Conservation (phyloP, 1,140 invertebrate genomes). For the Scaptomyza montana region DNA sequence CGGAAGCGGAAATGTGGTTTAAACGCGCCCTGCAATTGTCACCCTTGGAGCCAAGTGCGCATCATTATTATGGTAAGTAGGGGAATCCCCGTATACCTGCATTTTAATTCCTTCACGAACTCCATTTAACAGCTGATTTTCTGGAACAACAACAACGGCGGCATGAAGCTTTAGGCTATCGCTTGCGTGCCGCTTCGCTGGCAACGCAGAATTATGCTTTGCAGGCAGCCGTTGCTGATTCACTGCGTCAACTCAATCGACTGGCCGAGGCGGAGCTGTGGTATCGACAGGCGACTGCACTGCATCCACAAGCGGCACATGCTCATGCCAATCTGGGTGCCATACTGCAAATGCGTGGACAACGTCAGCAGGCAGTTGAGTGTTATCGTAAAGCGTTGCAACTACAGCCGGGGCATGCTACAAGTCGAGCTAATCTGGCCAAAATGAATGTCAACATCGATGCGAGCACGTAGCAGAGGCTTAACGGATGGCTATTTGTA, state of each 20-base stretch:
- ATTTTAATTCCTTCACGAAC: background rate
- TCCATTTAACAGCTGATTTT: conserved; percentile 90
- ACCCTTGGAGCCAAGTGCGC: conserved; percentile 91
- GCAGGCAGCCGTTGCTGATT: conserved; percentile 93
- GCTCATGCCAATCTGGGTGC: conserved; percentile 96
- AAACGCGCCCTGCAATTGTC: conserved; percentile 91
- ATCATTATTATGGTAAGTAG: conserved; percentile 92
- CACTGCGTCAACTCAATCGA: conserved; percentile 90
- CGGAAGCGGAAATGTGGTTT: conserved; percentile 95
- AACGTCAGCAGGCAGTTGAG: conserved; percentile 92
- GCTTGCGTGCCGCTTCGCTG: conserved; percentile 89
- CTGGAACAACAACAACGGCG: conserved; percentile 90
- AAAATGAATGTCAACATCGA: conserved; percentile 84
- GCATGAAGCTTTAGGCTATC: conserved; percentile 91
- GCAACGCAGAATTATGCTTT: conserved; percentile 92
- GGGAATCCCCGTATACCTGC: too few species aligned
- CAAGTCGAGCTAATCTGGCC: conserved; percentile 93
- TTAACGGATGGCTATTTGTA: background rate
- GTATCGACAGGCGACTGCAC: conserved; percentile 88
- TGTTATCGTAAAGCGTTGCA: conserved; percentile 92
- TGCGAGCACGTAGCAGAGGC: conserved; percentile 43
- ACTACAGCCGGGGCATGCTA: conserved; percentile 92
- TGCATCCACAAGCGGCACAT: conserved; percentile 87
- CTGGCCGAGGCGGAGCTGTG: conserved; percentile 92
- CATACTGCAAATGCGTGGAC: conserved; percentile 95